Conservation (phyloP, 2,113 vertebrate species). For the Colaptes auratus region DNA sequence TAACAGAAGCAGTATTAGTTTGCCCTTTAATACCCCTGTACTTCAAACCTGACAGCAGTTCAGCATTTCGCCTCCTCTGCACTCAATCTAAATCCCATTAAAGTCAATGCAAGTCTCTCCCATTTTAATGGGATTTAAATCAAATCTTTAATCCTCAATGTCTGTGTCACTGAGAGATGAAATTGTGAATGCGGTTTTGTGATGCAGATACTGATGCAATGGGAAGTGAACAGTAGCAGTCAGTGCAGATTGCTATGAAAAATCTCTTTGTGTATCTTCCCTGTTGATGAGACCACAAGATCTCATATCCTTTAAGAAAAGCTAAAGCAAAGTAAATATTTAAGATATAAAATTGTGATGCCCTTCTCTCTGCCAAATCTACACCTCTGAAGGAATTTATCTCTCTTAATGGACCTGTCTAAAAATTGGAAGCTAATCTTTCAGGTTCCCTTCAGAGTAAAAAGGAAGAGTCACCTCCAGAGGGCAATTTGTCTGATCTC, state of each 20-base stretch:
- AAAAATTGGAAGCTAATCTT: neutral
- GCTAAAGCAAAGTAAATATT: neutral
- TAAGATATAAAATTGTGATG: neutral
- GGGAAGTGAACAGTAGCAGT: neutral
- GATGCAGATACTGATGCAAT: neutral
- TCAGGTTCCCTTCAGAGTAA: neutral
- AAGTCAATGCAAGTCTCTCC: constrained; percentile 37
- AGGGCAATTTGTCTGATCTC: neutral
- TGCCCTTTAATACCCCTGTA: constrained; percentile 44
- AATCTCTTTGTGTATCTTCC: neutral
- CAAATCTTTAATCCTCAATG: constrained; percentile 28
- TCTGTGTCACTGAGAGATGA: constrained; percentile 18
- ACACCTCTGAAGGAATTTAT: neutral
- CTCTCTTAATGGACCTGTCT: neutral
- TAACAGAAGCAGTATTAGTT: constrained; percentile 54
- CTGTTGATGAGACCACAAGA: neutral
- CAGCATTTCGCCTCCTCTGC: neutral
- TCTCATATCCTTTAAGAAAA: neutral
- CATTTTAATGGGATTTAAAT: constrained; percentile 59
- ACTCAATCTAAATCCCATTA: constrained; percentile 55
- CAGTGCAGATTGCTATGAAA: neutral
- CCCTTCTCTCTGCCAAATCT: neutral
- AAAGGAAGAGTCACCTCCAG: neutral
- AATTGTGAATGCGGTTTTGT: neutral
- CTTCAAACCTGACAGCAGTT: constrained; percentile 29